These are phyloP conservation scores for Carassius auratus DNA, from an alignment of 2,113 vertebrate species.

Conservation along the genomic window DNA sequence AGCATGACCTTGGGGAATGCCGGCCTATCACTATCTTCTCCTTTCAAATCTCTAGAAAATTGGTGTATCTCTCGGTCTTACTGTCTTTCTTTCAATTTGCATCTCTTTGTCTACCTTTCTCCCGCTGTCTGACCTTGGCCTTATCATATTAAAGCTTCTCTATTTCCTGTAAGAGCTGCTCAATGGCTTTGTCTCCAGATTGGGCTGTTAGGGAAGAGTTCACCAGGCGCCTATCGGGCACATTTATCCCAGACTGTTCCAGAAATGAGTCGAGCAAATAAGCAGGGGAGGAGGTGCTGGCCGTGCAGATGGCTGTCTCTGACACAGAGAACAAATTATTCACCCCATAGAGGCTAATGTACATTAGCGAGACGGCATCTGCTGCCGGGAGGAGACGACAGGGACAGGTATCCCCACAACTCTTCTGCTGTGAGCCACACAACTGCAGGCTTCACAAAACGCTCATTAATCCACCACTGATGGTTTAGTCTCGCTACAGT, in stretches of 20 bases:
- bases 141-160: conserved; percentile 45
- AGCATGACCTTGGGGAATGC: background rate
- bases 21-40: background rate
- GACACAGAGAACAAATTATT: conserved; percentile 48
- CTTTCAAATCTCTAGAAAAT: background rate
- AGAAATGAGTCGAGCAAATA: conserved; percentile 76
- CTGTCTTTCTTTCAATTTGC: conserved; percentile 16
- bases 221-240: conserved; percentile 74
- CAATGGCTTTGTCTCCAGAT: conserved; percentile 68
- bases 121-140: conserved; percentile 25
- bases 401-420: conserved; percentile 40
- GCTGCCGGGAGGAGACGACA: conserved; percentile 5
- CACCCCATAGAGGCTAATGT: conserved; percentile 69
- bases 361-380: conserved; percentile 45
- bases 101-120: conserved; percentile 8
- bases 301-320: conserved; percentile 53
- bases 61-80: background rate
- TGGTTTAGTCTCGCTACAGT: conserved; percentile 7
- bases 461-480: conserved; percentile 50
- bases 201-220: conserved; percentile 79
- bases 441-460: conserved; percentile 30
- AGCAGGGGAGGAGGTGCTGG: conserved; percentile 72
- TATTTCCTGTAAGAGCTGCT: conserved; percentile 46
- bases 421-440: conserved; percentile 1
- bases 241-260: conserved; percentile 72